These are phyloP conservation scores for Cromileptes altivelis DNA, from an alignment of 2,113 vertebrate genomes.

Conservation along the genomic window DNA sequence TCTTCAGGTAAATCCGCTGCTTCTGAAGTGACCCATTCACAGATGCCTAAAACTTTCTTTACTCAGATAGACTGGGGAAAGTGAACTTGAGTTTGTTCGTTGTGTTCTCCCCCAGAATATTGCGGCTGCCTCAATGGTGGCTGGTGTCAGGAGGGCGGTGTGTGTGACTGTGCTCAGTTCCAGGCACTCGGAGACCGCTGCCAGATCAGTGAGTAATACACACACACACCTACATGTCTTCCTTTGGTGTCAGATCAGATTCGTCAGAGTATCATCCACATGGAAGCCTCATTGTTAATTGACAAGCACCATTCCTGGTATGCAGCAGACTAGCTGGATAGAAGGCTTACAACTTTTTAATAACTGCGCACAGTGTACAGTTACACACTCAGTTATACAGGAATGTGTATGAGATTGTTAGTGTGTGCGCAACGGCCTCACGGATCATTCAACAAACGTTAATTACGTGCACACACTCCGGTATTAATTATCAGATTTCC, in stretches of 20 bases:
- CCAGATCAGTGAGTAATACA: slow-evolving; percentile 93
- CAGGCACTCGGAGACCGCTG: slow-evolving; percentile 96
- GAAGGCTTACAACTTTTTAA: slow-evolving; percentile 35
- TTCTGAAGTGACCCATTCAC: slow-evolving; percentile 1
- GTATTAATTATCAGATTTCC: slow-evolving; percentile 64
- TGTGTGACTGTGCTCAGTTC: slow-evolving; percentile 97
- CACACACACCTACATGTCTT: slow-evolving; percentile 19
- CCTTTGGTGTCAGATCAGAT: slow-evolving; percentile 30
- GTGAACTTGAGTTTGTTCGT: slow-evolving; percentile 28
- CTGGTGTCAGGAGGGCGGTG: slow-evolving; percentile 91
- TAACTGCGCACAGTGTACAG: slow-evolving; percentile 24
- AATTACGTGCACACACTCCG: slow-evolving; percentile 63
- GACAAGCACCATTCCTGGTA: slow-evolving; percentile 14
- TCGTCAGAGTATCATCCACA: slow-evolving; percentile 8
- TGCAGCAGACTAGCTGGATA: slow-evolving; percentile 28
- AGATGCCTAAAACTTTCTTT: not conserved
- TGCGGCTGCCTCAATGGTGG: slow-evolving; percentile 96
- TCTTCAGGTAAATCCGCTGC: slow-evolving; percentile 76
- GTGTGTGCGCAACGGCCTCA: slow-evolving; percentile 17
- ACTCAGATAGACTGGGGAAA: not conserved
- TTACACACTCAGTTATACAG: slow-evolving; percentile 27
- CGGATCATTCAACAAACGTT: slow-evolving; percentile 70
- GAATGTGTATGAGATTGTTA: slow-evolving; percentile 30
- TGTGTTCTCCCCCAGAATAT: slow-evolving; percentile 77
- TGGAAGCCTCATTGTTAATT: not conserved